Percentiles rank a stretch among this genome's conserved stretches.
Evolutionary conservation across 2,797 vertebrate species (phyloP).

Genomic region (Melanotaenia maccullochi): DNA sequence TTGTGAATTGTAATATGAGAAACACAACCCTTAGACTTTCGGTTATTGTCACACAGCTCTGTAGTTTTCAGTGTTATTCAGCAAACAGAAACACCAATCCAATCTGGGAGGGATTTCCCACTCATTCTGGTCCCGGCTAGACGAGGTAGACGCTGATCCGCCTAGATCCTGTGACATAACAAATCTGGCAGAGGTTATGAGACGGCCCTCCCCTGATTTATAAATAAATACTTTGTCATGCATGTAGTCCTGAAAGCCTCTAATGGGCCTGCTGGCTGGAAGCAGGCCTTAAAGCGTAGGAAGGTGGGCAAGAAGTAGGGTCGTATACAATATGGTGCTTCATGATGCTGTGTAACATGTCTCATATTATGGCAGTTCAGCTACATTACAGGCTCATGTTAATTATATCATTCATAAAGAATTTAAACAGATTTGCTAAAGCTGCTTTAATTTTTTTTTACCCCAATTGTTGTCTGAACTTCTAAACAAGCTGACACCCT

Average conservation of each 20-base stretch:
- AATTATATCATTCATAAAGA: neutral
- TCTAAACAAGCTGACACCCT: neutral
- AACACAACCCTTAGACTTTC: constrained; percentile 3
- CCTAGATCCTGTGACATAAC: constrained; percentile 83
- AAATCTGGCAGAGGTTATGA: constrained; percentile 70
- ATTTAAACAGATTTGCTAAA: neutral
- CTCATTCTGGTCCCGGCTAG: constrained; percentile 70
- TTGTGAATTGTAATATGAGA: neutral
- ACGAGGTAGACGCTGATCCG: constrained; percentile 77
- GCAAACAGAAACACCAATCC: constrained; percentile 46
- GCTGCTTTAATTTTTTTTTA: neutral
- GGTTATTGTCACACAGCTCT: constrained; percentile 23
- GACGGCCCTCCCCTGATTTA: constrained; percentile 62
- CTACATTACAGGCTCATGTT: neutral
- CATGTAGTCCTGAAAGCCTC: constrained; percentile 60
- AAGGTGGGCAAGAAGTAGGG: neutral
- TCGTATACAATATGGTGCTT: neutral
- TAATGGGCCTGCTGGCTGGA: constrained; percentile 44
- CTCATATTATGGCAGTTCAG: neutral
- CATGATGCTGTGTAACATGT: neutral
- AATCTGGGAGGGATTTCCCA: constrained; percentile 68
- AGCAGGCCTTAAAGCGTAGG: constrained; percentile 27
- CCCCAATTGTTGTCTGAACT: neutral
- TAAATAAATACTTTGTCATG: constrained; percentile 77
- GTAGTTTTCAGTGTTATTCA: constrained; percentile 26